These are phyloP conservation scores for Ibycter americanus DNA, from an alignment of 2,797 vertebrate genomes.

Conservation along the genomic window DNA sequence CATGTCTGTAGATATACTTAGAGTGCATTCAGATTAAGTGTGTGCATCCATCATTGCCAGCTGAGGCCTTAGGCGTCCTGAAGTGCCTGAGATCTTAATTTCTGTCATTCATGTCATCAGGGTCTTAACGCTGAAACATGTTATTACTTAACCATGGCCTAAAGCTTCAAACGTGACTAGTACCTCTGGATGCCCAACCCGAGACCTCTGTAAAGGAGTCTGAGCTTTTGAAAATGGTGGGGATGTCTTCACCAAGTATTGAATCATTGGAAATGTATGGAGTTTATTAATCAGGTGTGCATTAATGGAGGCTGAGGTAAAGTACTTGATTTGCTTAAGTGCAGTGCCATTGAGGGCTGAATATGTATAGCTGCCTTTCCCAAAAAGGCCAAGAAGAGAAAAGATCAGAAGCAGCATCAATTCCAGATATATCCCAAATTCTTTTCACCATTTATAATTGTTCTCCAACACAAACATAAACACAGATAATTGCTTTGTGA, in stretches of 20 bases:
- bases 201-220: neutral
- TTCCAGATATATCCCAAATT: neutral
- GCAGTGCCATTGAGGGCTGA: neutral
- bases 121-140: constrained; percentile 30
- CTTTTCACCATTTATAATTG: neutral
- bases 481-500: neutral
- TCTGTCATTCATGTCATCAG: constrained; percentile 51
- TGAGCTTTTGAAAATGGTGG: neutral
- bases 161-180: neutral
- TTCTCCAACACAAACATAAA: neutral
- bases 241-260: neutral
- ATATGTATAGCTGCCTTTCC: neutral
- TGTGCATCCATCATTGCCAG: constrained; percentile 37
- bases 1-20: constrained; percentile 29
- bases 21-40: constrained; percentile 43
- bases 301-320: neutral
- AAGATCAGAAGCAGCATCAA: neutral
- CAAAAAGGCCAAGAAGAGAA: neutral
- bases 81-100: constrained; percentile 41
- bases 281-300: neutral
- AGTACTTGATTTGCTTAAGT: neutral
- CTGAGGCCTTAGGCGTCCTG: constrained; percentile 43
- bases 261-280: neutral
- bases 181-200: neutral
- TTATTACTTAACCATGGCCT: constrained; percentile 6